Evolutionary conservation across 1,140 invertebrate species (phyloP).

Genomic region (Helicoverpa armigera): DNA sequence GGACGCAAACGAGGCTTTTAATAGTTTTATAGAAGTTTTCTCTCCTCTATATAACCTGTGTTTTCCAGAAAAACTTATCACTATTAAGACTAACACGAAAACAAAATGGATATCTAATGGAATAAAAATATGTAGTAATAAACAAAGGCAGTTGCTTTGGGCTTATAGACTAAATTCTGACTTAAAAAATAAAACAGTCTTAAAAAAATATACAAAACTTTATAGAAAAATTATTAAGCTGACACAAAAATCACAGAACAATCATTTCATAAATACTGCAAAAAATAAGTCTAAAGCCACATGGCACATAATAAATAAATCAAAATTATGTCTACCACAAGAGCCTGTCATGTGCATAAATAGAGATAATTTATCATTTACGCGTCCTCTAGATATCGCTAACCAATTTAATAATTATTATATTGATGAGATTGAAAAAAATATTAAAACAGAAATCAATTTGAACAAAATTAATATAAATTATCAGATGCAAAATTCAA

Average conservation of each 20-base stretch:
- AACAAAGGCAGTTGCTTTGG: not conserved
- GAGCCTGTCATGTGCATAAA: not conserved
- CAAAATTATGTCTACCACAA: not conserved
- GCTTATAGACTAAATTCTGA: not conserved
- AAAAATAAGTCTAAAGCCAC: slow-evolving; percentile 13
- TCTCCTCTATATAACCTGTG: slow-evolving; percentile 48
- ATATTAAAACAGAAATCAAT: too few relatives aligned
- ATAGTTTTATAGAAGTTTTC: slow-evolving; percentile 50
- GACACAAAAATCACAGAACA: slow-evolving; percentile 27
- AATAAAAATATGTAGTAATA: slow-evolving; percentile 1
- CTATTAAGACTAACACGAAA: not conserved
- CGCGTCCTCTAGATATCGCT: too few relatives aligned
- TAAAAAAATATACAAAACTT: not conserved
- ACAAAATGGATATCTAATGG: slow-evolving; percentile 5
- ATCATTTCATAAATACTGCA: not conserved
- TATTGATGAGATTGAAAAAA: too few relatives aligned
- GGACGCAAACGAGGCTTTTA: slow-evolving; percentile 41
- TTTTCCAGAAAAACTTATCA: slow-evolving; percentile 49
- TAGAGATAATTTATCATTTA: too few relatives aligned
- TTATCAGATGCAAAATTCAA: too few relatives aligned
- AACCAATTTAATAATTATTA: too few relatives aligned
- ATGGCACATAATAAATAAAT: slow-evolving; percentile 17
- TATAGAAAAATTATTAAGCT: not conserved
- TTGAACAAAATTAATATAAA: too few relatives aligned
- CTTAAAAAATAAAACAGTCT: not conserved